Evolutionary conservation across 2,888 invertebrate species (phyloP).

Genomic region (Hoplodrina ambigua): DNA sequence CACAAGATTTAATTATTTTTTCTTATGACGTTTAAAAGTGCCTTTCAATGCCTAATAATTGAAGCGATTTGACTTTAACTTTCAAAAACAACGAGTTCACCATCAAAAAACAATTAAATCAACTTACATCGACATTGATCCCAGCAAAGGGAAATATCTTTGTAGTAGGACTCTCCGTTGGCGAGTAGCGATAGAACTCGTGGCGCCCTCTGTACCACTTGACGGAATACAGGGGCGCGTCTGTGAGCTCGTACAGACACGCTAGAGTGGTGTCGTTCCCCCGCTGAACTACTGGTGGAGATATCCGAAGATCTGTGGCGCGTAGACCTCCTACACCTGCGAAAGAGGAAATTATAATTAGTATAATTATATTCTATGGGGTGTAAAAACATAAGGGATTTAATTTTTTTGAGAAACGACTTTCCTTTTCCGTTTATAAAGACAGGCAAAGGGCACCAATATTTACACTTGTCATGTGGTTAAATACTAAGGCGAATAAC

Average conservation of each 20-base stretch:
- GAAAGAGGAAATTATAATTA: slow-evolving; percentile 17
- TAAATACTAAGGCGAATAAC: no score
- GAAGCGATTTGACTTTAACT: no score
- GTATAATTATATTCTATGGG: no score
- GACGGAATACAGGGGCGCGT: slow-evolving; percentile 92
- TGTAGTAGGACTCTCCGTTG: slow-evolving; percentile 91
- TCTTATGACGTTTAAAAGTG: no score
- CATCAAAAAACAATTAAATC: neutral
- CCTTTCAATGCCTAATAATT: no score
- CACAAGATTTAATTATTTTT: no score
- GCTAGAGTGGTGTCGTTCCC: slow-evolving; percentile 91
- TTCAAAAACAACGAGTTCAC: no score
- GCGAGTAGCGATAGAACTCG: slow-evolving; percentile 92
- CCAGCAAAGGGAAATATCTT: slow-evolving; percentile 92
- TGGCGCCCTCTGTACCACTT: slow-evolving; percentile 93
- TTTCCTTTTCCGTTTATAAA: no score
- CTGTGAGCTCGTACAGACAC: slow-evolving; percentile 92
- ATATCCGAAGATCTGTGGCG: slow-evolving; percentile 89
- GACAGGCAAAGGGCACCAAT: no score
- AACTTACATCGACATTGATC: slow-evolving; percentile 92
- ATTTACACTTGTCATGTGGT: no score
- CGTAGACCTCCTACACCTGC: slow-evolving; percentile 88
- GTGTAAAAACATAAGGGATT: no score
- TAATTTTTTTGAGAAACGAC: no score
- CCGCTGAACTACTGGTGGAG: slow-evolving; percentile 91